Evolutionary conservation across 2,888 invertebrate genomes (phyloP).

Genomic region (Stratiomys singularior): DNA sequence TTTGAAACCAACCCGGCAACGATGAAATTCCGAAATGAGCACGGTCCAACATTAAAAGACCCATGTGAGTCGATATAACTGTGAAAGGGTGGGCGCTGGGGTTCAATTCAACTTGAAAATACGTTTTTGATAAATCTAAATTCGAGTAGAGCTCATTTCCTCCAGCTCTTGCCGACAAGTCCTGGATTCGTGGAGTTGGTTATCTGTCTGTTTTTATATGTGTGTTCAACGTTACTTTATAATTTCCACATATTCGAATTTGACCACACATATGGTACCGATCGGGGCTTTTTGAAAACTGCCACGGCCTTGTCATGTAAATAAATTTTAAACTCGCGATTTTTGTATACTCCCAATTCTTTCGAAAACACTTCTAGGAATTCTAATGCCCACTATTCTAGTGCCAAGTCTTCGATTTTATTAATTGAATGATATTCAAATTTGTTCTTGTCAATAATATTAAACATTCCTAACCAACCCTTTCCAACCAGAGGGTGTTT

Average conservation of each 20-base stretch:
- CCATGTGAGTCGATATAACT: background rate
- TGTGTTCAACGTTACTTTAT: background rate
- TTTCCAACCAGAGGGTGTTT: too few relatives aligned
- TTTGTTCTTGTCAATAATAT: too few relatives aligned
- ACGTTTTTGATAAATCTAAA: background rate
- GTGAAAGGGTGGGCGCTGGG: background rate
- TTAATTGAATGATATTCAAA: too few relatives aligned
- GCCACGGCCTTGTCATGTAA: background rate
- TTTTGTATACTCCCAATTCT: background rate
- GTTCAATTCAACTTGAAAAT: background rate
- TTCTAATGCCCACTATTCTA: background rate
- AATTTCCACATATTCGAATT: background rate
- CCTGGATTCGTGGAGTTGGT: background rate
- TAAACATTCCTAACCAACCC: too few relatives aligned
- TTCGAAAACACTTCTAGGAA: background rate
- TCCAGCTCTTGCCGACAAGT: background rate
- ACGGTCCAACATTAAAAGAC: background rate
- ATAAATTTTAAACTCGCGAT: background rate
- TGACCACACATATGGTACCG: background rate
- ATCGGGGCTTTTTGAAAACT: too few relatives aligned
- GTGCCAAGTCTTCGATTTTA: background rate
- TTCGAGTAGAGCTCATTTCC: background rate
- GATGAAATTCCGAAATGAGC: background rate
- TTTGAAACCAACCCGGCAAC: background rate
- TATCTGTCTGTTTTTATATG: background rate